Evolutionary conservation across 2,797 vertebrate species (phyloP).

Genomic region (Scarus forsteni): DNA sequence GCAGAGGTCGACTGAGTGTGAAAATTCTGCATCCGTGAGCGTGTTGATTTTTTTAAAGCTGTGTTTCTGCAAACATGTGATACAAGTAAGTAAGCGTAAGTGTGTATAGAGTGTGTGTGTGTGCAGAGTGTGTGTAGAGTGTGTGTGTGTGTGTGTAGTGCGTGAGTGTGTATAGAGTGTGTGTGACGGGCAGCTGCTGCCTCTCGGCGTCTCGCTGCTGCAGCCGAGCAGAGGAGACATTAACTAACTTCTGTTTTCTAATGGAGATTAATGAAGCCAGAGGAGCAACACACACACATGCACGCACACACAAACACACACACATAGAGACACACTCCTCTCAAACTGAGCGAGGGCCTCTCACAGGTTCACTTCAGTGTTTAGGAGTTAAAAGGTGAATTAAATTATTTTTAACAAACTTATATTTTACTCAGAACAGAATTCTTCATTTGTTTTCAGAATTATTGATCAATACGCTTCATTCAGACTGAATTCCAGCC

Average conservation of each 20-base stretch:
- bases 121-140: too few relatives aligned
- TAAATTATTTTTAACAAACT: too few relatives aligned
- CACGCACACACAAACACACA: constrained; percentile 23
- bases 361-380: background rate
- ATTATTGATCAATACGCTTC: too few relatives aligned
- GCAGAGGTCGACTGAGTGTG: constrained; percentile 6
- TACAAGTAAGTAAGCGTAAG: too few relatives aligned
- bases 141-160: constrained; percentile 29
- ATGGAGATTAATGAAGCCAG: constrained; percentile 87
- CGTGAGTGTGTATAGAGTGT: constrained; percentile 36
- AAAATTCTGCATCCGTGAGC: background rate
- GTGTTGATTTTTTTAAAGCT: too few relatives aligned
- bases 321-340: constrained; percentile 16
- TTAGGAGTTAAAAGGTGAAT: background rate
- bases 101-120: too few relatives aligned
- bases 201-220: constrained; percentile 69
- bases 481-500: too few relatives aligned
- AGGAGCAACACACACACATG: constrained; percentile 41
- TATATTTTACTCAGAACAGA: too few relatives aligned
- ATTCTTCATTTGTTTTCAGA: too few relatives aligned
- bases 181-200: constrained; percentile 61
- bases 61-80: too few relatives aligned
- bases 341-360: background rate
- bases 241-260: constrained; percentile 88
- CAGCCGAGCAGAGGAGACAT: constrained; percentile 81